Evolutionary conservation across 2,888 invertebrate species (phyloP).

Genomic region (Diarsia mendica): DNA sequence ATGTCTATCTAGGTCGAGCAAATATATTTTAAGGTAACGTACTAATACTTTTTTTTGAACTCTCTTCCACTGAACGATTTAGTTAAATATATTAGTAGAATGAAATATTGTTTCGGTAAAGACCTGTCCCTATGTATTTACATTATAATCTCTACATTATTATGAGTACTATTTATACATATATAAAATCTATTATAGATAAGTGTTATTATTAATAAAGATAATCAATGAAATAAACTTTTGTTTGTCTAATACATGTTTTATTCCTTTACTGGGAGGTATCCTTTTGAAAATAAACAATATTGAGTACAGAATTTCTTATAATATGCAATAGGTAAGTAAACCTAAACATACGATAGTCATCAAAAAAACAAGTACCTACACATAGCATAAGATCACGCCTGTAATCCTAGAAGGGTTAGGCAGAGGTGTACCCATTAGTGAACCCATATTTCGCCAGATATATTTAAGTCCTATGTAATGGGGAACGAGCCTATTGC

Average conservation of each 20-base stretch:
- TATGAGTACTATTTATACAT: conserved; percentile 56
- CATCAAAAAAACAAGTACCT: neutral
- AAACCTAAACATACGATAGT: neutral
- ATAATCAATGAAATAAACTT: conserved; percentile 72
- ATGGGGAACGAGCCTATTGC: too few relatives aligned
- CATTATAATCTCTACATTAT: conserved; percentile 44
- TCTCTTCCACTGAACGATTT: conserved; percentile 18
- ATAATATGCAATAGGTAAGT: neutral
- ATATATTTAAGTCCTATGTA: too few relatives aligned
- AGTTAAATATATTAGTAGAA: conserved; percentile 18
- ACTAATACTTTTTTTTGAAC: conserved; percentile 20
- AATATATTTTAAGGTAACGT: conserved; percentile 47
- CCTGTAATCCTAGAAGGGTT: too few relatives aligned
- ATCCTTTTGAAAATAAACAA: neutral
- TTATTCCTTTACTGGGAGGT: conserved; percentile 44
- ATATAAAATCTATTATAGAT: conserved; percentile 60
- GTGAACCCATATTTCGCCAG: too few relatives aligned
- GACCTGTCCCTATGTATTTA: conserved; percentile 37
- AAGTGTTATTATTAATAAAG: conserved; percentile 67
- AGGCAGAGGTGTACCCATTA: too few relatives aligned
- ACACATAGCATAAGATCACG: neutral
- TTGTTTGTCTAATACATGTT: conserved; percentile 69
- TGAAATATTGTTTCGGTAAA: conserved; percentile 28
- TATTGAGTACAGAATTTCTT: neutral
- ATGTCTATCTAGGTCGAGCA: conserved; percentile 45